Percentiles rank a stretch among this genome's conserved stretches.
Conservation (phyloP, 1,140 invertebrate genomes). For the Branchinecta lynchi region DNA sequence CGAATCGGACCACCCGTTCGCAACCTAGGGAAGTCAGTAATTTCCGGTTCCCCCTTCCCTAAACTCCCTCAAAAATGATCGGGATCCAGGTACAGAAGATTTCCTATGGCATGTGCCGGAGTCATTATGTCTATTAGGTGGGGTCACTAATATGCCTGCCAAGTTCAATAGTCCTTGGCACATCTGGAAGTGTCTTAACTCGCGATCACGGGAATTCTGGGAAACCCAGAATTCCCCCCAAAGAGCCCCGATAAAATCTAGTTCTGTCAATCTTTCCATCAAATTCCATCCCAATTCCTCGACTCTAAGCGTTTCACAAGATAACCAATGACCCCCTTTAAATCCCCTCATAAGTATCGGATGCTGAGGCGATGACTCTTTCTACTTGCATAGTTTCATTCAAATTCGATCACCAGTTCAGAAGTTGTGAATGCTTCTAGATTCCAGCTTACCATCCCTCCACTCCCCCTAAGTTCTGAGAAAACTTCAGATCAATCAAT, state of each 20-base stretch:
- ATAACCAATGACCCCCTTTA: neutral
- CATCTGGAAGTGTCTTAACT: constrained; percentile 3
- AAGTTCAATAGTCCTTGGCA: neutral
- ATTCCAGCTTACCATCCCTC: neutral
- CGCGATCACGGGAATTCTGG: constrained; percentile 8
- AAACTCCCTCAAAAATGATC: too few relatives aligned
- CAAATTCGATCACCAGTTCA: neutral
- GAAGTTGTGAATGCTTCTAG: neutral
- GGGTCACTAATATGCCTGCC: neutral
- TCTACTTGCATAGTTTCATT: neutral
- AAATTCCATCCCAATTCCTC: constrained; percentile 9
- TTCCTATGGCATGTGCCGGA: too few relatives aligned
- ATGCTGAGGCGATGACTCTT: neutral
- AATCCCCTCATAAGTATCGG: neutral
- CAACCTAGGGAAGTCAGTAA: too few relatives aligned
- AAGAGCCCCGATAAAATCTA: neutral
- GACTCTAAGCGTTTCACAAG: constrained; percentile 1
- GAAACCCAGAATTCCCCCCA: neutral
- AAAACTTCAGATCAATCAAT: too few relatives aligned
- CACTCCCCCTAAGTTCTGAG: too few relatives aligned
- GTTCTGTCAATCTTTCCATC: constrained; percentile 5
- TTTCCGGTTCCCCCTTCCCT: too few relatives aligned
- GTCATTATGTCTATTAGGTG: neutral
- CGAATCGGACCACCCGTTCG: too few relatives aligned
- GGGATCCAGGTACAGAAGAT: too few relatives aligned